phyloP scores from a whole-genome alignment of 1,140 invertebrate genomes.

The Globodera ellingtonae region DNA sequence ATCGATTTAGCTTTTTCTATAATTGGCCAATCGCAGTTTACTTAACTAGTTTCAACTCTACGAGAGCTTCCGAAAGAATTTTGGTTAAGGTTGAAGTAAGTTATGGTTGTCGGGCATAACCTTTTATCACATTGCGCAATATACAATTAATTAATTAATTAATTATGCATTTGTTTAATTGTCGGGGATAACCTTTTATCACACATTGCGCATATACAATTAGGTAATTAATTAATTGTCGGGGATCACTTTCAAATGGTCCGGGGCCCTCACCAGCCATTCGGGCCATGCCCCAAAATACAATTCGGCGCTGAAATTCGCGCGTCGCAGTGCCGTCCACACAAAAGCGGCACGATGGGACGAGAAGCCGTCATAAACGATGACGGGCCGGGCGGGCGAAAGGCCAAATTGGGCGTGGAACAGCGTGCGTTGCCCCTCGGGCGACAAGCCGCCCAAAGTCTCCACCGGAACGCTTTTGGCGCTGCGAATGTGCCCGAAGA shows the following conservation, averaged over 20 bases:
- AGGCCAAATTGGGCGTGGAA: slow-evolving; percentile 49
- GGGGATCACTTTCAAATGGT: slow-evolving; percentile 59
- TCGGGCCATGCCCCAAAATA: slow-evolving; percentile 64
- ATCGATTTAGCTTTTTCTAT: too few species aligned
- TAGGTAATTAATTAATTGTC: slow-evolving; percentile 15
- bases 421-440: slow-evolving; percentile 24
- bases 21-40: too few species aligned
- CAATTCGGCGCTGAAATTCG: slow-evolving; percentile 46
- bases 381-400: slow-evolving; percentile 41
- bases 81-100: too few species aligned
- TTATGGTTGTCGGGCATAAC: too few species aligned
- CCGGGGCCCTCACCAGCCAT: slow-evolving; percentile 61
- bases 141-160: too few species aligned
- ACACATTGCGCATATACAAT: background rate
- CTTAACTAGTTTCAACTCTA: too few species aligned
- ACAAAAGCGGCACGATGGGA: slow-evolving; percentile 55
- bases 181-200: too few species aligned
- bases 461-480: slow-evolving; percentile 62
- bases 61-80: too few species aligned
- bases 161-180: too few species aligned
- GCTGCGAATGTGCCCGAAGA: slow-evolving; percentile 58
- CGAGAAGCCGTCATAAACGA: slow-evolving; percentile 60
- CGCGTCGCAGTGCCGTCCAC: slow-evolving; percentile 55
- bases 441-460: slow-evolving; percentile 45
- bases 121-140: too few species aligned